Evolutionary conservation across 2,888 invertebrate species (phyloP).

Genomic region (Oligia fasciuncula): DNA sequence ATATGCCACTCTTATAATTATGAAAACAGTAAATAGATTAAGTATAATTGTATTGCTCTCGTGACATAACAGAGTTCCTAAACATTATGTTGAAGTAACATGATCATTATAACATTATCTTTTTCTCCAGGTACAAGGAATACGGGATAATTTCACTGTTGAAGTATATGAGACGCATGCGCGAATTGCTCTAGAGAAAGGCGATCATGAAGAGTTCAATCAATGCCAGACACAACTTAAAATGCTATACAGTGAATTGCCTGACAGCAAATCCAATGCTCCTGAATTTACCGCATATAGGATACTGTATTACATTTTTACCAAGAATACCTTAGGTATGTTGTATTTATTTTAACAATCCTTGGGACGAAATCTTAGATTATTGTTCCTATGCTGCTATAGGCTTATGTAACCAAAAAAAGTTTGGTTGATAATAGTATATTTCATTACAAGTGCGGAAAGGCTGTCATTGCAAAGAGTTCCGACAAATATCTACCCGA

Average conservation of each 20-base stretch:
- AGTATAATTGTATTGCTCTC: neutral
- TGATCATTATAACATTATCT: neutral
- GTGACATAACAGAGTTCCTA: neutral
- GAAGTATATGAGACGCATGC: slow-evolving; percentile 99
- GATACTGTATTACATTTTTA: slow-evolving; percentile 99
- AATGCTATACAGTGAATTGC: slow-evolving; percentile 96
- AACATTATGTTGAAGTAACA: neutral
- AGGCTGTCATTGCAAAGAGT: too few relatives aligned
- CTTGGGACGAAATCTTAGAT: neutral
- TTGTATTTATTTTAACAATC: slow-evolving; percentile 53
- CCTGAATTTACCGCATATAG: slow-evolving; percentile 99
- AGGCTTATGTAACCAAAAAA: neutral
- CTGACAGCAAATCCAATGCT: slow-evolving; percentile 92
- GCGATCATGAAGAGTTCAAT: slow-evolving; percentile 99
- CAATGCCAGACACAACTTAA: slow-evolving; percentile 99
- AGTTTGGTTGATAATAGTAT: neutral
- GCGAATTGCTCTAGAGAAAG: slow-evolving; percentile 98
- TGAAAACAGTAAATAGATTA: neutral
- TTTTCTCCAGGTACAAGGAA: slow-evolving; percentile 95
- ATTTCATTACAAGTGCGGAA: too few relatives aligned
- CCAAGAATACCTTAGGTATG: slow-evolving; percentile 98
- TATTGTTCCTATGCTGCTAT: neutral
- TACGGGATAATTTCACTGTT: slow-evolving; percentile 98
- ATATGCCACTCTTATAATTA: neutral
- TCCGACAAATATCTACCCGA: too few relatives aligned